A percentile compares a stretch with the other conserved stretches of the same genome.
These are phyloP conservation scores for Epicauta chinensis DNA, from an alignment of 1,140 invertebrate genomes.

Conservation along the genomic window DNA sequence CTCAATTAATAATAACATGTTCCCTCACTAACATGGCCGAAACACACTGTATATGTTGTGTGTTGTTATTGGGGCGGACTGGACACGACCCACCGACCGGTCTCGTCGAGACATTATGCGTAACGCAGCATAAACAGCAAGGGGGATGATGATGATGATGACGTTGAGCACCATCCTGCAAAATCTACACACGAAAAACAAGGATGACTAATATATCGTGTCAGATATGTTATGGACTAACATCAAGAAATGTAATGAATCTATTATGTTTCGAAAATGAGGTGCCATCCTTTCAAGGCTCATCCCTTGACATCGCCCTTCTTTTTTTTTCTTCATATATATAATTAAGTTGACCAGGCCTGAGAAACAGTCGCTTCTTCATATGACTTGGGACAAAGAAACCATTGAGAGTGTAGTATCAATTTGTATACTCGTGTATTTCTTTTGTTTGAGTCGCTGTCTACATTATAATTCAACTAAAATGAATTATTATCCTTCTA, in stretches of 20 bases:
- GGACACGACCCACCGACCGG: slow-evolving; percentile 30
- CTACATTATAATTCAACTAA: too few species aligned
- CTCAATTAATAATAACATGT: slow-evolving; percentile 39
- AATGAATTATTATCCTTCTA: too few species aligned
- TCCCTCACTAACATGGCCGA: slow-evolving; percentile 28
- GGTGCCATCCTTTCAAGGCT: slow-evolving; percentile 11
- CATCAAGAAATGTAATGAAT: slow-evolving; percentile 38
- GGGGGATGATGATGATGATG: slow-evolving; percentile 2
- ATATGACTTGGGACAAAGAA: too few species aligned
- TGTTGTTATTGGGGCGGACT: slow-evolving; percentile 27
- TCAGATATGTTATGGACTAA: slow-evolving; percentile 31
- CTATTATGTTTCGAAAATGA: slow-evolving; percentile 32
- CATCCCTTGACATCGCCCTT: not conserved
- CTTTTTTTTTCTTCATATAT: too few species aligned
- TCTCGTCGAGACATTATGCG: slow-evolving; percentile 22
- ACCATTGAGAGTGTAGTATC: too few species aligned
- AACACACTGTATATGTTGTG: slow-evolving; percentile 1
- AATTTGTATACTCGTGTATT: too few species aligned
- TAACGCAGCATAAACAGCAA: slow-evolving; percentile 13
- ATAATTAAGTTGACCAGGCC: too few species aligned
- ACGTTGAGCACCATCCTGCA: slow-evolving; percentile 22
- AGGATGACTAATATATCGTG: slow-evolving; percentile 38
- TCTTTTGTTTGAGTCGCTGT: too few species aligned
- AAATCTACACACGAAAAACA: slow-evolving; percentile 29
- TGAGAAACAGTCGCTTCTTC: too few species aligned